Conservation (phyloP, 2,888 invertebrate species). For the Dichetophora obliterata region DNA sequence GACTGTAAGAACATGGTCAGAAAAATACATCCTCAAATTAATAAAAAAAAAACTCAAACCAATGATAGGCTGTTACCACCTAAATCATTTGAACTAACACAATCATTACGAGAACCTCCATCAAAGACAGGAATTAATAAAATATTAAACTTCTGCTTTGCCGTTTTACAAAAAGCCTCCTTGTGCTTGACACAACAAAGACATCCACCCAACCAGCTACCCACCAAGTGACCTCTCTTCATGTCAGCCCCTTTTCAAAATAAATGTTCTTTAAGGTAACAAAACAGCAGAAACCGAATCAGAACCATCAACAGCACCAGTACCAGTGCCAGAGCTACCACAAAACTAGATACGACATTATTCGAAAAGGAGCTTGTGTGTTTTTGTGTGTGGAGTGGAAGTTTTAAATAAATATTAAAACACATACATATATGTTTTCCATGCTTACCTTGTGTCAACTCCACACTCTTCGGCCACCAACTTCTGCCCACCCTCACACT, state of each 20-base stretch:
- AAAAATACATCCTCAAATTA: too few relatives aligned
- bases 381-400: too few relatives aligned
- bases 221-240: neutral
- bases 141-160: neutral
- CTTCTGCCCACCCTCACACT: neutral
- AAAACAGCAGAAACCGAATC: neutral
- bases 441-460: too few relatives aligned
- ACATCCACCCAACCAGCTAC: neutral
- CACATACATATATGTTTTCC: too few relatives aligned
- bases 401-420: too few relatives aligned
- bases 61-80: too few relatives aligned
- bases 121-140: slow-evolving; percentile 2
- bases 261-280: slow-evolving; percentile 2
- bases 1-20: too few relatives aligned
- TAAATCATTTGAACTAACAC: too few relatives aligned
- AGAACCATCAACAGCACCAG: neutral
- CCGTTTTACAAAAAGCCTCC: neutral
- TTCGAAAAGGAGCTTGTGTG: too few relatives aligned
- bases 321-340: neutral
- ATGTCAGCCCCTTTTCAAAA: slow-evolving; percentile 11
- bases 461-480: too few relatives aligned
- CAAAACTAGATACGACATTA: neutral
- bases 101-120: neutral
- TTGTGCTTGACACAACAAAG: neutral
- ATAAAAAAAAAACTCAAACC: too few relatives aligned